Evolutionary conservation across 2,888 invertebrate genomes (phyloP).

Genomic region (Arctia plantaginis): DNA sequence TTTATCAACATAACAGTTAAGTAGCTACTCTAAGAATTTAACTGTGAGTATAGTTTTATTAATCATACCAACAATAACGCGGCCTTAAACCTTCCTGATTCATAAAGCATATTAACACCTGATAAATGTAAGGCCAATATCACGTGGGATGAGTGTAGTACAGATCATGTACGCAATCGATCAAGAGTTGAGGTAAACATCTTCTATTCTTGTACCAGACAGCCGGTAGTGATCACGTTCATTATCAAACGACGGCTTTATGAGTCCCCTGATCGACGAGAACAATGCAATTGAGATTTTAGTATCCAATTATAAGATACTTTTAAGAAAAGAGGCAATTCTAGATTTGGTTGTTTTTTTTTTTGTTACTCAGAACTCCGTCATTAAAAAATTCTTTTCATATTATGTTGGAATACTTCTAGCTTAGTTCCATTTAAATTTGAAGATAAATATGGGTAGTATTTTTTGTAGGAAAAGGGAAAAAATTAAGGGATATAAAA

Average conservation of each 20-base stretch:
- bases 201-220: conserved; percentile 70
- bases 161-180: conserved; percentile 57
- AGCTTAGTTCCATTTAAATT: too few species aligned
- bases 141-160: conserved; percentile 58
- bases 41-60: background rate
- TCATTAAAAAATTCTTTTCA: conserved; percentile 16
- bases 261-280: conserved; percentile 35
- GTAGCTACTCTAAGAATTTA: background rate
- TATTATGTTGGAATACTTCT: too few species aligned
- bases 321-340: conserved; percentile 13
- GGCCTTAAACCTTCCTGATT: conserved; percentile 38
- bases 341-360: background rate
- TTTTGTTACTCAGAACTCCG: background rate
- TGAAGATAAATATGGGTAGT: too few species aligned
- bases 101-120: conserved; percentile 67
- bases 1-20: background rate
- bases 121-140: conserved; percentile 71
- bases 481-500: too few species aligned
- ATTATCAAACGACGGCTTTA: conserved; percentile 69
- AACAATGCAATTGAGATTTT: conserved; percentile 55
- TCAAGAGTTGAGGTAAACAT: conserved; percentile 70
- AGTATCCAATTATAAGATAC: conserved; percentile 45
- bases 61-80: conserved; percentile 10
- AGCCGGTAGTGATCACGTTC: conserved; percentile 63
- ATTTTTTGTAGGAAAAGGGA: too few species aligned